phyloP scores from a whole-genome alignment of 2,888 invertebrate species.

The Acrocyrtus sp. region DNA sequence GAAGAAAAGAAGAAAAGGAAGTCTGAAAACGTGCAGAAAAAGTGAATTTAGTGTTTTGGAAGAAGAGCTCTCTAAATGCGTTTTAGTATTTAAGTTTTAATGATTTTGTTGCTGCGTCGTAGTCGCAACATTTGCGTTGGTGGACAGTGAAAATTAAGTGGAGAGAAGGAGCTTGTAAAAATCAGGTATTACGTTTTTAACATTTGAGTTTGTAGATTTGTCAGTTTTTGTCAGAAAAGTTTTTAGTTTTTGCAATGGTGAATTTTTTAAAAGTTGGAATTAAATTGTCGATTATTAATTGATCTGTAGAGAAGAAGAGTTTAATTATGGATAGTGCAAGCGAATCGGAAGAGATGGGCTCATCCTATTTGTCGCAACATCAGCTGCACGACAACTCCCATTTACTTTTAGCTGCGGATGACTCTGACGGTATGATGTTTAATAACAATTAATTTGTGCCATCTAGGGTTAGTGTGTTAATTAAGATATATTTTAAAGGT shows the following conservation, averaged over 20 bases:
- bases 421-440: constrained; percentile 34
- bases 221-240: neutral
- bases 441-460: neutral
- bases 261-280: neutral
- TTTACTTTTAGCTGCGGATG: constrained; percentile 36
- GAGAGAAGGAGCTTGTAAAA: neutral
- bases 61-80: neutral
- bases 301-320: too few relatives aligned
- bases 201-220: neutral
- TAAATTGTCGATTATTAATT: too few relatives aligned
- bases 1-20: neutral
- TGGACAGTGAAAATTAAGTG: neutral
- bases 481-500: neutral
- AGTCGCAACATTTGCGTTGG: too few relatives aligned
- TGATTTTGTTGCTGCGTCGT: too few relatives aligned
- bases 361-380: constrained; percentile 66
- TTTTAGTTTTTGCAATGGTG: neutral
- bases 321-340: constrained; percentile 65
- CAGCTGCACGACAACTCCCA: constrained; percentile 23
- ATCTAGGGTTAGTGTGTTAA: neutral
- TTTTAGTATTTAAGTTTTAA: neutral
- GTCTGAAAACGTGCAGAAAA: neutral
- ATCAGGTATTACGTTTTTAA: neutral
- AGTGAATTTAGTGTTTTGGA: neutral
- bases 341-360: constrained; percentile 72